phyloP scores from a whole-genome alignment of 2,797 vertebrate genomes.

The Anniella stebbinsi region DNA sequence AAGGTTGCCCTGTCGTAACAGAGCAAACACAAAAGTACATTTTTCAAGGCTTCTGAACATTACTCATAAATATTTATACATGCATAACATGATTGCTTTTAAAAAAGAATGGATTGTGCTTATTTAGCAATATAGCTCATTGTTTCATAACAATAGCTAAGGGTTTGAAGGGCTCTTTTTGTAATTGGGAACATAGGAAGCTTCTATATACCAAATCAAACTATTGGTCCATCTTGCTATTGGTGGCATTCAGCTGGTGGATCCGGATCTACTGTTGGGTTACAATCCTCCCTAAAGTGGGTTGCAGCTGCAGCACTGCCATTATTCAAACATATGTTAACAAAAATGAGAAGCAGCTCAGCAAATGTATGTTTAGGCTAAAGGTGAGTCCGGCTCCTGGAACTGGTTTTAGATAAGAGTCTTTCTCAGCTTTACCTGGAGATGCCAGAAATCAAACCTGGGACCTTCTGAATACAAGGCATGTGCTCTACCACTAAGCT shows the following conservation, averaged over 20 bases:
- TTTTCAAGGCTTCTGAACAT: neutral
- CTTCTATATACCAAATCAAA: neutral
- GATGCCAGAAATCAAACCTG: neutral
- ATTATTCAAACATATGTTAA: neutral
- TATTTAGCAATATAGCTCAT: neutral
- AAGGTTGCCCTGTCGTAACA: neutral
- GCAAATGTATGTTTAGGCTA: neutral
- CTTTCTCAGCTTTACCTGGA: neutral
- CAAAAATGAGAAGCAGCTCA: neutral
- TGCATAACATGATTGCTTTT: neutral
- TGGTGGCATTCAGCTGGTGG: neutral
- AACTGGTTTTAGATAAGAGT: neutral
- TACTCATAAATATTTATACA: neutral
- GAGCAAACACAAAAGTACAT: neutral
- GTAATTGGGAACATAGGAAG: neutral
- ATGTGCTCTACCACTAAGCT: neutral
- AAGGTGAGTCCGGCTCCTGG: neutral
- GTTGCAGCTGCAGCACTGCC: too few species aligned
- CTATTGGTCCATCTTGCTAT: neutral
- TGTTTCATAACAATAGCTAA: neutral
- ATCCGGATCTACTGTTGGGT: neutral
- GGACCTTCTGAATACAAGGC: too few species aligned
- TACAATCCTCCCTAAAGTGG: neutral
- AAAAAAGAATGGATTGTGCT: neutral
- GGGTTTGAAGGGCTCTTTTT: neutral